Conservation (phyloP, 2,797 vertebrate genomes). For the Chanos chanos region DNA sequence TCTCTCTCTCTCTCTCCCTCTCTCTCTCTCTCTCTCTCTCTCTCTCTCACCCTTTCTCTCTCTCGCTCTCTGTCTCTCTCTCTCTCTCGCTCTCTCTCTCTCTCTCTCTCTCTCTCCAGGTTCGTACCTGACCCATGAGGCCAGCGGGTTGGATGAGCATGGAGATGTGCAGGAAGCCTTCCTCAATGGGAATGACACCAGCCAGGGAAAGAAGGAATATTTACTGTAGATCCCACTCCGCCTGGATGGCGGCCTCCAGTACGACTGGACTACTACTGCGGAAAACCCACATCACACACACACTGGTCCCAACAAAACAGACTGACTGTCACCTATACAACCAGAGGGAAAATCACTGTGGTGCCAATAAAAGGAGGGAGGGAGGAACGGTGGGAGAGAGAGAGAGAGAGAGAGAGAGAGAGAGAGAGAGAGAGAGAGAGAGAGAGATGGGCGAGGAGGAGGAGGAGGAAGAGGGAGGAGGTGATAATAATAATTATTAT, state of each 20-base stretch:
- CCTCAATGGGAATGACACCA: conserved; percentile 87
- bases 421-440: neutral
- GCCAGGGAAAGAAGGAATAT: conserved; percentile 92
- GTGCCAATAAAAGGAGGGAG: conserved; percentile 63
- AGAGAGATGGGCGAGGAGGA: neutral
- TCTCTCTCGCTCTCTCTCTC: conserved; percentile 14
- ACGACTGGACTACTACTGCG: conserved; percentile 54
- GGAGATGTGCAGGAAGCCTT: conserved; percentile 91
- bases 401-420: conserved; percentile 27
- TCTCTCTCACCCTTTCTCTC: no score
- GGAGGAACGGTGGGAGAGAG: conserved; percentile 32
- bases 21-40: neutral
- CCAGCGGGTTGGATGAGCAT: conserved; percentile 89
- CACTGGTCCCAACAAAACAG: conserved; percentile 39
- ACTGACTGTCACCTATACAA: conserved; percentile 25
- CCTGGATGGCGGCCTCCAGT: conserved; percentile 40
- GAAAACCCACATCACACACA: conserved; percentile 40
- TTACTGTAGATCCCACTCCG: conserved; percentile 77
- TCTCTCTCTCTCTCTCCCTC: conserved; percentile 37
- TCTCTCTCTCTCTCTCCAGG: conserved; percentile 58
- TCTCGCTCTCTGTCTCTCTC: neutral
- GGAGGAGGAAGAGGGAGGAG: neutral
- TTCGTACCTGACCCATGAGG: conserved; percentile 91
- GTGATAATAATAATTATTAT: conserved; percentile 59
- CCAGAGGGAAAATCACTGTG: conserved; percentile 57